phyloP scores from a whole-genome alignment of 2,113 vertebrate genomes.

The Neofelis nebulosa region DNA sequence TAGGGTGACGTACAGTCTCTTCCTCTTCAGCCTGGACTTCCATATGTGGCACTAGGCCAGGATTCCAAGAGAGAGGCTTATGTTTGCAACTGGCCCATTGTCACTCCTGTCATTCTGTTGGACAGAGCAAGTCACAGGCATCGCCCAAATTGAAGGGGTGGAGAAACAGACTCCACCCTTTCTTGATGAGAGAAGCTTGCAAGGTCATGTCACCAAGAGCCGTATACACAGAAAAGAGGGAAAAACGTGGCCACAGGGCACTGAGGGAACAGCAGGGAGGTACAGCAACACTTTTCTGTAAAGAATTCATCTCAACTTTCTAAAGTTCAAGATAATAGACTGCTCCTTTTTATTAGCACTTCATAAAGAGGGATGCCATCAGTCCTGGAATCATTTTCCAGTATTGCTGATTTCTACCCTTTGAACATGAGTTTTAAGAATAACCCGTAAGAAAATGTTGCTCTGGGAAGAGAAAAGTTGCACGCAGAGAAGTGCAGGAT shows the following conservation, averaged over 20 bases:
- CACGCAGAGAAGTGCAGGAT: neutral
- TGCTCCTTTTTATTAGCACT: neutral
- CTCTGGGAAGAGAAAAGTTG: neutral
- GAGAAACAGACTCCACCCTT: neutral
- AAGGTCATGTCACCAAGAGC: neutral
- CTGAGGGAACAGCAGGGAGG: too few relatives aligned
- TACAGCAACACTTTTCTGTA: neutral
- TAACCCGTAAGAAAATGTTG: neutral
- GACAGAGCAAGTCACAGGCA: neutral
- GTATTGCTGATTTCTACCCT: neutral
- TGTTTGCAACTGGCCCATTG: neutral
- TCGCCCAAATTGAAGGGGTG: too few relatives aligned
- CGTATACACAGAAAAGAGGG: neutral
- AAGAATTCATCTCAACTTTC: neutral
- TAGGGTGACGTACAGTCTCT: neutral
- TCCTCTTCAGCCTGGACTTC: neutral
- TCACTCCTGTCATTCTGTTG: neutral
- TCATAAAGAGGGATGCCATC: neutral
- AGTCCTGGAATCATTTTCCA: neutral
- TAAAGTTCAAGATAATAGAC: neutral
- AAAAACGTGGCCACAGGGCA: neutral
- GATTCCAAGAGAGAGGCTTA: neutral
- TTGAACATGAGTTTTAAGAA: neutral
- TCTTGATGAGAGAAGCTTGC: neutral
- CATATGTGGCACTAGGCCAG: neutral